A percentile compares a stretch with the other conserved stretches of the same genome.
phyloP scores from a whole-genome alignment of 2,888 invertebrate genomes.

The Pseudanteris insignis region DNA sequence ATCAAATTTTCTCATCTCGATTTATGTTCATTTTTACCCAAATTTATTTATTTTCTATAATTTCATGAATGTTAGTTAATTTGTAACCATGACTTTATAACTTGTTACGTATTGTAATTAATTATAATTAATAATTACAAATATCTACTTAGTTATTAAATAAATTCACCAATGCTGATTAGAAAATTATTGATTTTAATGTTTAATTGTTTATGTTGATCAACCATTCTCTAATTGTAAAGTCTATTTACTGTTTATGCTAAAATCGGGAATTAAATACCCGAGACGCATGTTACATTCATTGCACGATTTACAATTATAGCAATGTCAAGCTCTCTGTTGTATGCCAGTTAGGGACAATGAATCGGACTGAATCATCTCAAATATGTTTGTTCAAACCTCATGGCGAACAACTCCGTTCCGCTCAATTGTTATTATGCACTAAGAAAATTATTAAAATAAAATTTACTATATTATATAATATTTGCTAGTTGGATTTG shows the following conservation, averaged over 20 bases:
- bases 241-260: slow-evolving; percentile 2
- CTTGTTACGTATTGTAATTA: not conserved
- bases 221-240: slow-evolving; percentile 9
- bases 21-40: too few relatives aligned
- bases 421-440: too few relatives aligned
- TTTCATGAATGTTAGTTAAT: too few relatives aligned
- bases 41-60: too few relatives aligned
- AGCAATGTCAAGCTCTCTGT: slow-evolving; percentile 56
- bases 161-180: too few relatives aligned
- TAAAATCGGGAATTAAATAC: slow-evolving; percentile 34
- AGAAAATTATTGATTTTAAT: too few relatives aligned
- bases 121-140: too few relatives aligned
- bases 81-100: not conserved
- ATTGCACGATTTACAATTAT: slow-evolving; percentile 50
- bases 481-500: too few relatives aligned
- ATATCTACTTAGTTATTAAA: too few relatives aligned
- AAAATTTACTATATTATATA: too few relatives aligned
- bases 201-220: slow-evolving; percentile 1
- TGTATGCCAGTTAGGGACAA: slow-evolving; percentile 61
- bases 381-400: slow-evolving; percentile 54
- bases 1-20: too few relatives aligned
- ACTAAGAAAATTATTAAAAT: too few relatives aligned
- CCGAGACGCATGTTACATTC: slow-evolving; percentile 24
- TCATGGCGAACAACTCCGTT: slow-evolving; percentile 50
- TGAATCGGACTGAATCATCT: slow-evolving; percentile 57